Conservation (phyloP, 2,888 invertebrate species). For the Mellilla xanthometata region DNA sequence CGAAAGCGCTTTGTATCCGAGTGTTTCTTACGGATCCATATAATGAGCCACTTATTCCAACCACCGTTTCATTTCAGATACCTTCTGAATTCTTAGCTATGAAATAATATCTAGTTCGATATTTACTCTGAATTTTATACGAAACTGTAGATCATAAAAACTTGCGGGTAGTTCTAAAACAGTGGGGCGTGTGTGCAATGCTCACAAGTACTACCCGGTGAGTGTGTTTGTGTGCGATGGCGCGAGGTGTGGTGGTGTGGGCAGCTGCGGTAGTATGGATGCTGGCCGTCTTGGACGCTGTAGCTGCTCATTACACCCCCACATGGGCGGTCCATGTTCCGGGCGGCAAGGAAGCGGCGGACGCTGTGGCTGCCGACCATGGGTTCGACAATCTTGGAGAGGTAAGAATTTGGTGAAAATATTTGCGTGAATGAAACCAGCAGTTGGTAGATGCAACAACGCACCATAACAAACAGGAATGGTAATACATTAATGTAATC, state of each 20-base stretch:
- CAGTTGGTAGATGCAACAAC: too few relatives aligned
- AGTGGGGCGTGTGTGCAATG: slow-evolving; percentile 67
- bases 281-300: slow-evolving; percentile 49
- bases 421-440: too few relatives aligned
- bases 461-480: too few relatives aligned
- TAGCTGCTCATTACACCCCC: slow-evolving; percentile 85
- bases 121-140: not conserved
- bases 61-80: slow-evolving; percentile 21
- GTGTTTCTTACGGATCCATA: slow-evolving; percentile 23
- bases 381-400: slow-evolving; percentile 93
- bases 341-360: slow-evolving; percentile 86
- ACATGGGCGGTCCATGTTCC: slow-evolving; percentile 94
- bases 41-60: slow-evolving; percentile 15
- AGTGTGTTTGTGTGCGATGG: slow-evolving; percentile 70
- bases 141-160: slow-evolving; percentile 22
- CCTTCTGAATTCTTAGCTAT: slow-evolving; percentile 14
- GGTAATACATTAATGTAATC: too few relatives aligned
- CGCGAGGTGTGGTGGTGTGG: slow-evolving; percentile 57
- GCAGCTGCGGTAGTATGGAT: slow-evolving; percentile 59
- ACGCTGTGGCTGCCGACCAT: slow-evolving; percentile 89
- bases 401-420: too few relatives aligned
- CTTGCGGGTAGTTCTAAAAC: slow-evolving; percentile 31
- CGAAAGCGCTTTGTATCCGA: slow-evolving; percentile 26
- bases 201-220: slow-evolving; percentile 77
- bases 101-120: slow-evolving; percentile 6